phyloP scores from a whole-genome alignment of 2,113 vertebrate genomes.

The Turdus rufiventris region DNA sequence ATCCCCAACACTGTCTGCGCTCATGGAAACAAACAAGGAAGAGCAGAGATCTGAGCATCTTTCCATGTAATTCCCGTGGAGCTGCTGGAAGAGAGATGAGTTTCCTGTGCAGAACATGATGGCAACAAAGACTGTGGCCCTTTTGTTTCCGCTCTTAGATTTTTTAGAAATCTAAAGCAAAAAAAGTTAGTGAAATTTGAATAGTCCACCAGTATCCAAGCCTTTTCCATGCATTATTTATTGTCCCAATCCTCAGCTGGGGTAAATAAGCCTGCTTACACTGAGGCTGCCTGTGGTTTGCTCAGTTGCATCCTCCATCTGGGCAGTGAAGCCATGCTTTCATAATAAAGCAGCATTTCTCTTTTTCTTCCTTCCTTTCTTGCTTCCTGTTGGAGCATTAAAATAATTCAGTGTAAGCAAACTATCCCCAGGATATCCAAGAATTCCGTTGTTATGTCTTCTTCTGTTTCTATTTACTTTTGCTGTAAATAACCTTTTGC shows the following conservation, averaged over 20 bases:
- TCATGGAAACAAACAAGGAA: neutral
- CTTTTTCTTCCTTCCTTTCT: conserved; percentile 27
- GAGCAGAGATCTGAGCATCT: conserved; percentile 4
- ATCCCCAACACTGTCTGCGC: neutral
- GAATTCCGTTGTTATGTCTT: neutral
- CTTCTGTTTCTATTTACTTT: conserved; percentile 8
- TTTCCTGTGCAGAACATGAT: neutral
- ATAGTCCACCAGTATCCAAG: neutral
- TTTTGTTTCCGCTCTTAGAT: neutral
- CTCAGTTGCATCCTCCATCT: conserved; percentile 15
- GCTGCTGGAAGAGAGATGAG: conserved; percentile 14
- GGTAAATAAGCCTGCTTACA: neutral
- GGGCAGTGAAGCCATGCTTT: neutral
- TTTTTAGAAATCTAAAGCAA: neutral
- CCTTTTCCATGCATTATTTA: conserved; percentile 13
- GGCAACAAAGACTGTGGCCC: neutral
- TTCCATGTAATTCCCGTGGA: conserved; percentile 23
- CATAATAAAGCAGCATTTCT: neutral
- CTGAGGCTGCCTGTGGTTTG: conserved; percentile 1
- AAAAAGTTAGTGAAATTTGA: neutral
- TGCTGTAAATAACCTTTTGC: conserved; percentile 1
- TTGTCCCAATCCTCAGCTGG: neutral
- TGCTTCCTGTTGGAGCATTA: neutral
- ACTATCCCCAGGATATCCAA: conserved; percentile 23
- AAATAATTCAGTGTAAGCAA: conserved; percentile 24